phyloP scores from a whole-genome alignment of 2,888 invertebrate genomes.

The Cenopis cana region DNA sequence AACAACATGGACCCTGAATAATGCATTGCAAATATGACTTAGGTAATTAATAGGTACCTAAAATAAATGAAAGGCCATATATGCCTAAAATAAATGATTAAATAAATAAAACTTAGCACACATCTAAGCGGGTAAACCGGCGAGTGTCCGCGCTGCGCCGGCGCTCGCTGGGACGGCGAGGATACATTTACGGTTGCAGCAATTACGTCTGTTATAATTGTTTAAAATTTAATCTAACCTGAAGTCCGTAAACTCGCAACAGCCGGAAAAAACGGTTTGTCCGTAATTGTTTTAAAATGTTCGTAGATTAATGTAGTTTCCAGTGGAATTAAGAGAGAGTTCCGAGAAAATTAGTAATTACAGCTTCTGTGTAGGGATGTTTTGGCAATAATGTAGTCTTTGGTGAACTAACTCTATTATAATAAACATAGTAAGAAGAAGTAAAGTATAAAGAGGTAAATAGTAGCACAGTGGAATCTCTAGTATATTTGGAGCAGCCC shows the following conservation, averaged over 20 bases:
- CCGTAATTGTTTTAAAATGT: conserved; percentile 11
- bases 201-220: conserved; percentile 38
- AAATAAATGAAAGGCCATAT: too few species aligned
- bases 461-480: too few species aligned
- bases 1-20: too few species aligned
- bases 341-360: not conserved
- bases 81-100: too few species aligned
- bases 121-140: not conserved
- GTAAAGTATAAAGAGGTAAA: too few species aligned
- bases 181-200: conserved; percentile 29
- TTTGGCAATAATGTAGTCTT: not conserved
- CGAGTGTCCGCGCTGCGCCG: conserved; percentile 1
- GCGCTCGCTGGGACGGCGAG: not conserved
- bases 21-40: too few species aligned
- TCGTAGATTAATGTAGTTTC: conserved; percentile 4
- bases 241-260: conserved; percentile 9
- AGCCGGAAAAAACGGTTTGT: conserved; percentile 14
- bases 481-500: too few species aligned
- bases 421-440: too few species aligned
- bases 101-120: too few species aligned
- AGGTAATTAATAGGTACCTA: too few species aligned
- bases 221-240: conserved; percentile 29
- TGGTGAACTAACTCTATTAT: too few species aligned
- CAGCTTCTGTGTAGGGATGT: not conserved
- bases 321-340: not conserved